These are phyloP conservation scores for Pyrocoelia pectoralis DNA, from an alignment of 2,888 invertebrate species.

Conservation along the genomic window DNA sequence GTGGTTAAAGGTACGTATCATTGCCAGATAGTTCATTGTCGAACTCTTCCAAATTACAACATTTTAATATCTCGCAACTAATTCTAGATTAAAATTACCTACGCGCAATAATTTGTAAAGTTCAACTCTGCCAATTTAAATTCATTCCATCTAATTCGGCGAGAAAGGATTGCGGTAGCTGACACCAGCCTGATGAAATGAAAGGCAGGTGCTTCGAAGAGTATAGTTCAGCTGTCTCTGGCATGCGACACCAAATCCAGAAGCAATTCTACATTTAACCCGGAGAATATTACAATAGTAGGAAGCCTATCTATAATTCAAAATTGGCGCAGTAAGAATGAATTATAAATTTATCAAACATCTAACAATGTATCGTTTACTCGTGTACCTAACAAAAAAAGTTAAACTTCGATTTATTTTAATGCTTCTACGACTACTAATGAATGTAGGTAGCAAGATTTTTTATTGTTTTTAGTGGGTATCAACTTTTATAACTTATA, in stretches of 20 bases:
- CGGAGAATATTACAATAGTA: background rate
- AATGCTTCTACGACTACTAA: too few relatives aligned
- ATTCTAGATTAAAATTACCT: background rate
- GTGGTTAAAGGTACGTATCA: too few relatives aligned
- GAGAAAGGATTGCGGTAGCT: conserved; percentile 41
- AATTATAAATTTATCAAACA: conserved; percentile 6
- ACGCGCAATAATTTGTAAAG: background rate
- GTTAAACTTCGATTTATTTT: background rate
- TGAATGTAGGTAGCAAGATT: too few relatives aligned
- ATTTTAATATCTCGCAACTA: background rate
- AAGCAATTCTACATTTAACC: conserved; percentile 41
- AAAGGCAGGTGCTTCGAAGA: conserved; percentile 45
- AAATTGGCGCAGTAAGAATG: conserved; percentile 24
- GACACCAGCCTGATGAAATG: conserved; percentile 47
- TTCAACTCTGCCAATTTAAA: conserved; percentile 24
- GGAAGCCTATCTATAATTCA: conserved; percentile 39
- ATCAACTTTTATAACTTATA: too few relatives aligned
- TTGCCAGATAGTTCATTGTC: background rate
- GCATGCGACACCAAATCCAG: conserved; percentile 41
- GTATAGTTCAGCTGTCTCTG: conserved; percentile 45
- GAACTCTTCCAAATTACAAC: background rate
- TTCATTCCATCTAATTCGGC: conserved; percentile 27
- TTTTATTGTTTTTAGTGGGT: too few relatives aligned
- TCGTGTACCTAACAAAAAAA: background rate
- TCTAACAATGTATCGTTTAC: background rate